A percentile compares a stretch with the other conserved stretches of the same genome.
These are phyloP conservation scores for Hemibagrus wyckioides DNA, from an alignment of 2,113 vertebrate species.

Conservation along the genomic window DNA sequence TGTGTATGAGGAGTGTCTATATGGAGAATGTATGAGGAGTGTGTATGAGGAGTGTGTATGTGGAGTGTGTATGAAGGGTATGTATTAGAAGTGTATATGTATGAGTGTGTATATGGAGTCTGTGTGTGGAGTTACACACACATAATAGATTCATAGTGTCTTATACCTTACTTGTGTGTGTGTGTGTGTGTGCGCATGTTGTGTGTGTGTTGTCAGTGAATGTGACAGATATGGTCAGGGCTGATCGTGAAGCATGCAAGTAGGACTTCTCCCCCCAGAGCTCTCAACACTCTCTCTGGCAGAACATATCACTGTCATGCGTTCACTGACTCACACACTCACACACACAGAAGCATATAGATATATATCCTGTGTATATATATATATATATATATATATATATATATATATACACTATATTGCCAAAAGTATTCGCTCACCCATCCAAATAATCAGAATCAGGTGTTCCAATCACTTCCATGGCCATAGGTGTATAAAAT, in stretches of 20 bases:
- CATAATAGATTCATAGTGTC: neutral
- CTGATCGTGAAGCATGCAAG: constrained; percentile 61
- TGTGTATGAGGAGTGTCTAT: neutral
- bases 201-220: constrained; percentile 49
- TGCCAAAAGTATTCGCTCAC: too few relatives aligned
- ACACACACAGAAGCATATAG: constrained; percentile 34
- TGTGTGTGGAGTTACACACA: neutral
- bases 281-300: constrained; percentile 69
- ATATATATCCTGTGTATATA: neutral
- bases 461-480: too few relatives aligned
- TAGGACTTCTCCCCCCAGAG: constrained; percentile 64
- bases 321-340: constrained; percentile 53
- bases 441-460: too few relatives aligned
- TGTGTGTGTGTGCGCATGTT: constrained; percentile 17
- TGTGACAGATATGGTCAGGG: constrained; percentile 76
- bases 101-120: too few relatives aligned
- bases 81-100: neutral
- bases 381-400: neutral
- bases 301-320: constrained; percentile 74
- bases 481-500: too few relatives aligned
- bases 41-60: neutral
- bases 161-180: neutral
- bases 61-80: neutral
- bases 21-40: neutral
- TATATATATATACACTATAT: neutral